Base-by-base conservation (phyloP, 2,888 invertebrate genomes). In the Formica aserva region DNA sequence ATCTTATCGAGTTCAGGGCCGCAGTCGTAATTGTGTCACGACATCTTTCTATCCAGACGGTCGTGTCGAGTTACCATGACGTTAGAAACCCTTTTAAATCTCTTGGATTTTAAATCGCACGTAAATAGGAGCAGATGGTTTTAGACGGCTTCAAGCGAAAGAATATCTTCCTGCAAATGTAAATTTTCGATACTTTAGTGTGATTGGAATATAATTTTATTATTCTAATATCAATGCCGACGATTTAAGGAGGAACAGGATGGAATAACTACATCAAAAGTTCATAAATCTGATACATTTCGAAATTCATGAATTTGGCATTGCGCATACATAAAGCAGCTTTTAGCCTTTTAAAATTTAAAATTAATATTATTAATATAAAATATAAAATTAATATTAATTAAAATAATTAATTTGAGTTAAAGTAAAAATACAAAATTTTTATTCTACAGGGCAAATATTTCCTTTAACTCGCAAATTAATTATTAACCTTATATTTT, bases 1-100 rank as follows among this genome's bases (percentile, higher is more conserved):
- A 90, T 88, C 88, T 90, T 91, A 91, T 90, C 91, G 69, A 82
- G 83, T 76, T 85, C 87, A 87, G 86, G 88, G 91, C 71, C 89
- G 78, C 74, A 29, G 18, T 11, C n/a, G 55, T 77, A 77, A 77
- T 29, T 57, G 48, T 55, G 48, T 80, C 41, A 65, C 55, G 22
- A 65, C 57, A 41, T 67, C 15, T 69, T 52, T 52, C 38, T 3
- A 45, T 72, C 18, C 6, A 60, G 41, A 78, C 32, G 41, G 22
- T 3, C 26, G 13, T 32, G 29, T 55, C 6, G 52, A 55, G 6
- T 63, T 75, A 63, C 15, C 22, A 11, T 45, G 3, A 35, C 29
- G n/a, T 26, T 26, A 15, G 62, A 76, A 75, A 45, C 11, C 32
- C 32, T 76, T 76, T 76, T 11, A 55, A 38, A 69, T 45, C 2